phyloP scores from a whole-genome alignment of 2,797 vertebrate species.

The Coranthus polyacanthus region DNA sequence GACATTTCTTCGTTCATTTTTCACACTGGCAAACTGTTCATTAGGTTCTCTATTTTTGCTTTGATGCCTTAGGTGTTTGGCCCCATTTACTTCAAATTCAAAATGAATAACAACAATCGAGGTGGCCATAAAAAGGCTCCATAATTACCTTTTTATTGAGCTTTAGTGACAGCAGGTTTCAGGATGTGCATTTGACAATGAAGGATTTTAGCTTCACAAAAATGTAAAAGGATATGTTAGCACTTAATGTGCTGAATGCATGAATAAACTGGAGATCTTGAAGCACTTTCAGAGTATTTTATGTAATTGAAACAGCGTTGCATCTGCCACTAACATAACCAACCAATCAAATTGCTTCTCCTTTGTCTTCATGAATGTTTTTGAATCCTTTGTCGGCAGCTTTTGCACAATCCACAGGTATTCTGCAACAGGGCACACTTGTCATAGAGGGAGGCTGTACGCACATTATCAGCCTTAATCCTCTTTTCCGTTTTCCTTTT shows the following conservation, averaged over 20 bases:
- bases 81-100: slow-evolving; percentile 38
- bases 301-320: slow-evolving; percentile 23
- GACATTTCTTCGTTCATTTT: slow-evolving; percentile 42
- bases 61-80: slow-evolving; percentile 16
- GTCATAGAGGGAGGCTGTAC: slow-evolving; percentile 57
- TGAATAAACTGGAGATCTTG: slow-evolving; percentile 4
- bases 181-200: slow-evolving; percentile 6
- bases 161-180: slow-evolving; percentile 3
- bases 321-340: slow-evolving; percentile 12
- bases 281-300: background rate
- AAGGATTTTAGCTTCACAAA: slow-evolving; percentile 1
- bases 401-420: slow-evolving; percentile 68
- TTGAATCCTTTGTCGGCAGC: slow-evolving; percentile 56
- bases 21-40: slow-evolving; percentile 33
- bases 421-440: slow-evolving; percentile 53
- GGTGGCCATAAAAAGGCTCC: slow-evolving; percentile 5
- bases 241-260: background rate
- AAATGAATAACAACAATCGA: slow-evolving; percentile 41
- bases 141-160: slow-evolving; percentile 25
- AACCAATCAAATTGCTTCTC: slow-evolving; percentile 34
- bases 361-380: slow-evolving; percentile 48
- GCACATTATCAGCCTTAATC: slow-evolving; percentile 71
- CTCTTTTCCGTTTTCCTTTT: slow-evolving; percentile 67
- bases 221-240: background rate
- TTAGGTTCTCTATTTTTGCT: slow-evolving; percentile 39